These are phyloP conservation scores for Ganaspis sp. DNA, from an alignment of 1,140 invertebrate genomes.

Conservation along the genomic window DNA sequence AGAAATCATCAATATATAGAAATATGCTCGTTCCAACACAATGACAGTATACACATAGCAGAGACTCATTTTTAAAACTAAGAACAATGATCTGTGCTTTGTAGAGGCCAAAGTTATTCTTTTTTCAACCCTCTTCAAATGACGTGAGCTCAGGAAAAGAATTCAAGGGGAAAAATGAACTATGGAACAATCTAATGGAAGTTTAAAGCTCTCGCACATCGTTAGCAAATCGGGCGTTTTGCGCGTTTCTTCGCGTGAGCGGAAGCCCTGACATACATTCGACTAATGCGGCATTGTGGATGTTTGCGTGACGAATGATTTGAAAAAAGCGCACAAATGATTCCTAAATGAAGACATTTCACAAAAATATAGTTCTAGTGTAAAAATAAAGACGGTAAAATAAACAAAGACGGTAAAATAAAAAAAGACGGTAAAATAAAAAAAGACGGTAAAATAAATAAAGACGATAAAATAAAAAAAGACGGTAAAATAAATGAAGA, in stretches of 20 bases:
- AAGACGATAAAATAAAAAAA: too few relatives aligned
- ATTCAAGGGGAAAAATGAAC: not conserved
- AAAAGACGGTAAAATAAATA: too few relatives aligned
- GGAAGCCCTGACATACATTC: constrained; percentile 5
- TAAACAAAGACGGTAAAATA: too few relatives aligned
- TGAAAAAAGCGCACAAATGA: not conserved
- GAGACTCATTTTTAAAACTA: not conserved
- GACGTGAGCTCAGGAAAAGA: constrained; percentile 3
- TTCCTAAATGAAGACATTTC: not conserved
- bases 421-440: too few relatives aligned
- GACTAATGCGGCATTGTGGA: not conserved
- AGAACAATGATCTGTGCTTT: not conserved
- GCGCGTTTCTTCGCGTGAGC: constrained; percentile 26
- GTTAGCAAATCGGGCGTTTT: constrained; percentile 19
- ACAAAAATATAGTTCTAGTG: too few relatives aligned
- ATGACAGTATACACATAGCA: too few relatives aligned
- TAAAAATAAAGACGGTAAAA: too few relatives aligned
- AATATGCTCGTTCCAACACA: not conserved
- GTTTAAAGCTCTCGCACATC: constrained; percentile 9
- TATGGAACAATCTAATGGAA: not conserved
- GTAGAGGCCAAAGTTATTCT: not conserved
- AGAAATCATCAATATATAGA: too few relatives aligned
- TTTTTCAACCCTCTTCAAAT: not conserved
- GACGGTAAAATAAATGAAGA: too few relatives aligned
- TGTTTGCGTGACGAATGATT: constrained; percentile 16